Conservation (phyloP, 2,888 invertebrate species). For the Ochropacha duplaris region DNA sequence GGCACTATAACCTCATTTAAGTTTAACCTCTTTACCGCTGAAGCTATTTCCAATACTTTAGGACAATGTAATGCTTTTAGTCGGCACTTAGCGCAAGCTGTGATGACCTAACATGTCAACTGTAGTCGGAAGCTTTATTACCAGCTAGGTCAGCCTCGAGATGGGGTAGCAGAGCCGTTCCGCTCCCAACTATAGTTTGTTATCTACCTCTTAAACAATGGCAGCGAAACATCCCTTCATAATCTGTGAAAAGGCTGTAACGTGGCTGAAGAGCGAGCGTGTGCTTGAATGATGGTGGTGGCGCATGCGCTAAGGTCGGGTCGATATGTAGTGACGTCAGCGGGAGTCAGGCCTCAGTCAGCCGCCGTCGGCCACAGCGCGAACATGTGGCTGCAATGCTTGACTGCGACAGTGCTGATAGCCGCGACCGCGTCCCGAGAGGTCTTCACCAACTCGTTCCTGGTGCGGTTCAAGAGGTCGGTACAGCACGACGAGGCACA, state of each 20-base stretch:
- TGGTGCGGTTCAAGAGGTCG: slow-evolving; percentile 93
- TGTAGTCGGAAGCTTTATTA: slow-evolving; percentile 21
- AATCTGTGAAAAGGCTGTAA: slow-evolving; percentile 49
- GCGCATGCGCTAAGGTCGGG: slow-evolving; percentile 67
- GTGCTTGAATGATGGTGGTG: slow-evolving; percentile 39
- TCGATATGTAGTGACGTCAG: slow-evolving; percentile 80
- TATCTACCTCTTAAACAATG: slow-evolving; percentile 52
- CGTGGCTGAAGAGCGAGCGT: slow-evolving; percentile 28
- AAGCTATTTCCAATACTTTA: slow-evolving; percentile 15
- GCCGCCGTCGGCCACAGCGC: slow-evolving; percentile 66
- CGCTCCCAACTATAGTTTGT: slow-evolving; percentile 40
- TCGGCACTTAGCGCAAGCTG: slow-evolving; percentile 25
- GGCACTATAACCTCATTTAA: slow-evolving; percentile 12
- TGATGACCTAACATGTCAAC: slow-evolving; percentile 17
- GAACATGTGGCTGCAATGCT: slow-evolving; percentile 78
- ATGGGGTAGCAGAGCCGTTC: slow-evolving; percentile 27
- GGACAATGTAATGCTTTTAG: slow-evolving; percentile 29
- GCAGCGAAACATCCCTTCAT: slow-evolving; percentile 52
- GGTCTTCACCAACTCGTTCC: slow-evolving; percentile 97
- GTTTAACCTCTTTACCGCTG: slow-evolving; percentile 7
- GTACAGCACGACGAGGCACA: slow-evolving; percentile 90
- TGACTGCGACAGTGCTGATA: slow-evolving; percentile 69
- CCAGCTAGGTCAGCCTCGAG: slow-evolving; percentile 24
- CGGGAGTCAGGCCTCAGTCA: slow-evolving; percentile 65
- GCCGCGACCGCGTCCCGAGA: slow-evolving; percentile 78